These are phyloP conservation scores for Piaya cayana DNA, from an alignment of 2,113 vertebrate species.

Conservation along the genomic window DNA sequence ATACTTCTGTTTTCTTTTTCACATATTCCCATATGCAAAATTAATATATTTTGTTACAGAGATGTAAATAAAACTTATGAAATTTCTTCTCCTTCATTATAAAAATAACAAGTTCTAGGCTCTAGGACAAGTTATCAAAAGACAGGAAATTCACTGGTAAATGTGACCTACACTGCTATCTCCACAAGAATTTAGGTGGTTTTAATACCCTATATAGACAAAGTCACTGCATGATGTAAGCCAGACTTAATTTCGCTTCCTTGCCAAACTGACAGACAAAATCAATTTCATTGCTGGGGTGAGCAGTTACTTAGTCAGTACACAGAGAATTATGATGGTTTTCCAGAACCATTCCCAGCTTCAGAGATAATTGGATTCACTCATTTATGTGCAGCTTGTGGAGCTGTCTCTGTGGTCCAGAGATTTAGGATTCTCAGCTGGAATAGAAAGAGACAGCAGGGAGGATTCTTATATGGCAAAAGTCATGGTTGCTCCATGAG, in stretches of 20 bases:
- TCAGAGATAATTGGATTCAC: neutral
- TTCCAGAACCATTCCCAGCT: neutral
- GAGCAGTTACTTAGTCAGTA: neutral
- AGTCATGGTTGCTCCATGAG: neutral
- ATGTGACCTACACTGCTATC: neutral
- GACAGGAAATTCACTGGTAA: neutral
- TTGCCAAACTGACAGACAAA: neutral
- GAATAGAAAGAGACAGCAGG: neutral
- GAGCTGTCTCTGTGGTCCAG: neutral
- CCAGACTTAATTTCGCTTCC: neutral
- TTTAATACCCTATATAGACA: neutral
- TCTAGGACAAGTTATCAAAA: neutral
- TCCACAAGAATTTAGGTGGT: neutral
- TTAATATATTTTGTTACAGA: neutral
- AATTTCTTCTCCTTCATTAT: neutral
- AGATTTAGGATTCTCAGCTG: neutral
- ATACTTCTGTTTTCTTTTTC: slow-evolving; percentile 36
- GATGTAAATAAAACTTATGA: neutral
- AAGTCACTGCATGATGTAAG: neutral
- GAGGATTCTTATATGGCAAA: neutral
- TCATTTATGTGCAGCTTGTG: neutral
- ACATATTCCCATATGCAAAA: neutral
- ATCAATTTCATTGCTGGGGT: neutral
- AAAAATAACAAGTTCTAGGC: neutral
- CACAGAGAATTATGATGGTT: neutral